Conservation (phyloP, 2,888 invertebrate species). For the Platypus cylindrus region DNA sequence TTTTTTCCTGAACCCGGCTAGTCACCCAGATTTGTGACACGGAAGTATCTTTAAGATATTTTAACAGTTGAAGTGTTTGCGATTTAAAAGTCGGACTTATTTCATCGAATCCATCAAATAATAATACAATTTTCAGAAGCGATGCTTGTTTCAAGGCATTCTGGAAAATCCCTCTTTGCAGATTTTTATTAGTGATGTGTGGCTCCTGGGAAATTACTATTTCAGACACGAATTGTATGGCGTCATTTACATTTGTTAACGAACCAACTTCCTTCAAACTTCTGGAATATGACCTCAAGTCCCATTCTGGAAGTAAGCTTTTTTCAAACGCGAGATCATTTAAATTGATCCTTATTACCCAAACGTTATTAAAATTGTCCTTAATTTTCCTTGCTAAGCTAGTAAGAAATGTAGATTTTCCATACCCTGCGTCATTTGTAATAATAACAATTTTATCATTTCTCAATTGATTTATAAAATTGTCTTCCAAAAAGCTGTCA, state of each 20-base stretch:
- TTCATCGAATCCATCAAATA: constrained; percentile 16
- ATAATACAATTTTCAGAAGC: constrained; percentile 6
- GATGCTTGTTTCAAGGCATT: constrained; percentile 1
- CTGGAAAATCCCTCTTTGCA: constrained; percentile 4
- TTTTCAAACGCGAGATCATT: constrained; percentile 6
- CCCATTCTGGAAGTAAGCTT: not conserved
- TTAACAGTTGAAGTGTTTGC: constrained; percentile 9
- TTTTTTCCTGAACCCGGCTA: constrained; percentile 8
- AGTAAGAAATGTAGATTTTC: constrained; percentile 12
- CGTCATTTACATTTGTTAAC: constrained; percentile 1
- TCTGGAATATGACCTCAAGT: not conserved
- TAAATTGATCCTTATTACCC: constrained; percentile 8
- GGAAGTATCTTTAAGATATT: constrained; percentile 4
- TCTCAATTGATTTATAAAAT: not conserved
- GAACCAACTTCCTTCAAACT: constrained; percentile 1
- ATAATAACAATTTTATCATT: constrained; percentile 7
- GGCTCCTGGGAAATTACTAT: constrained; percentile 1
- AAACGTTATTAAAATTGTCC: not conserved
- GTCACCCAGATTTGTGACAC: constrained; percentile 9
- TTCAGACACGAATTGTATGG: constrained; percentile 6
- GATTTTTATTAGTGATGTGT: not conserved
- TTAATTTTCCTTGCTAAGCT: constrained; percentile 6
- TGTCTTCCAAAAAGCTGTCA: constrained; percentile 2
- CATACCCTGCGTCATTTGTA: constrained; percentile 8
- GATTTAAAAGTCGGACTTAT: constrained; percentile 11